Evolutionary conservation across 2,797 vertebrate species (phyloP), one percentile per base, ranked within the genome.

Genomic region (Pyrocephalus nanus): DNA sequence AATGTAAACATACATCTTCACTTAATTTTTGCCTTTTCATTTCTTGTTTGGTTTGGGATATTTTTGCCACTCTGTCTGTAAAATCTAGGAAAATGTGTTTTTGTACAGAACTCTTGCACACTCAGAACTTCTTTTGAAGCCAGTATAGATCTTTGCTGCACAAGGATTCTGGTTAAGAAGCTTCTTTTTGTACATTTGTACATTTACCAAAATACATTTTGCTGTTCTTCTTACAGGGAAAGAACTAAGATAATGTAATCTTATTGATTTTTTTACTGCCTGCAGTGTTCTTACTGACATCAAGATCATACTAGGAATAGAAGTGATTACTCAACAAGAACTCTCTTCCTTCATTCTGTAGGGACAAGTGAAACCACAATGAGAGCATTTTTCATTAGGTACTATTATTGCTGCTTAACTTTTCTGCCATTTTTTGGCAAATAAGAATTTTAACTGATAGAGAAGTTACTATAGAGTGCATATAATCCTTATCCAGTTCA

Each of bases 241-340:
- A 45, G 66, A 90, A 53, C 38, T 50, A 55, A 84, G 47, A 61
- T 79, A 96, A 90, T 62, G 60, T 86, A 79, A 95, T 79, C 74
- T 73, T 88, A 88, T 60, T 84, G 88, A 86, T 95, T 5, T 0
- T 21, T 77, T 36, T 30, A 48, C 27, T 88, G 76, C 73, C 76
- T 90, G 48, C 86, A 45, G 29, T 94, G 90, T 81, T 92, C 90
- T 96, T 81, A 91, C 79, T 96, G 94, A 92, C 73, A 90, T 90
- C 87, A 81, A 64, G 51, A 78, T 51, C 14, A 2, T 78, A 51
- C 86, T 90, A 43, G 73, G 88, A 94, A 95, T 94, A 93, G 90
- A 95, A 96, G 55, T 93, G 73, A 95, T 93, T 76, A 90, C 62
- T 93, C 95, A 92, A 79, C 90, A 90, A 90, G 83, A 95, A 45